Evolutionary conservation across 2,797 vertebrate species (phyloP), one percentile per base, ranked within the genome.

Genomic region (Rallus crepitans): DNA sequence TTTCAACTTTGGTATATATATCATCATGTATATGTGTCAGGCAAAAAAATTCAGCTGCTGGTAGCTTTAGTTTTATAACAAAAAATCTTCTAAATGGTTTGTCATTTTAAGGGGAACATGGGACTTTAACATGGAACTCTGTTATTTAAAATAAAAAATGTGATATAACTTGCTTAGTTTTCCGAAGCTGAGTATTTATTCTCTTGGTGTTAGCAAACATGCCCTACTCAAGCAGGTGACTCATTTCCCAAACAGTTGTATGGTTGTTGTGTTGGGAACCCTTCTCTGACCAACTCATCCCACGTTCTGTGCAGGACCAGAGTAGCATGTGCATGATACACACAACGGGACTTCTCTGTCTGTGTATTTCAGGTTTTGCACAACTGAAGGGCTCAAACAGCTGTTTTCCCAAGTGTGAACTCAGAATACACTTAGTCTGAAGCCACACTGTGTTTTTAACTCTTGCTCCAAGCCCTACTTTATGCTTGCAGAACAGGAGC

Each of bases 121-220:
- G n/a, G 5, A 16, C 56, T 93, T 77, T 78, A 71, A 64, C 30
- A 18, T 25, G 50, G 37, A 82, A 63, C 11, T 60, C 69, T 24
- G 28, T 83, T 93, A 80, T 94, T 91, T 96, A 71, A 91, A 96
- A 89, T 89, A 77, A 92, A 87, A 69, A 39, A 11, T 6, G 6
- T 12, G 2, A 28, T 81, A n/a, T 2, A n/a, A 77, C 59, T 84
- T 87, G 23, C 70, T 65, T 75, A 30, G 17, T 80, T 96, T 92
- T 82, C 66, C 8, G 6, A 64, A 53, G 60, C 25, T 66, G 79
- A 35, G 24, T 33, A 4, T 93, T 93, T 91, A 23, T 80, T 89
- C 45, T 79, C 42, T 66, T 64, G 64, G 17, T 71, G 20, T 87
- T 79, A 68, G 42, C 60, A 92, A 77, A 45, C 56, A 59, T 11